Evolutionary conservation across 2,113 vertebrate genomes (phyloP), one percentile per base, ranked within the genome.

Genomic region (Acanthochromis polyacanthus): DNA sequence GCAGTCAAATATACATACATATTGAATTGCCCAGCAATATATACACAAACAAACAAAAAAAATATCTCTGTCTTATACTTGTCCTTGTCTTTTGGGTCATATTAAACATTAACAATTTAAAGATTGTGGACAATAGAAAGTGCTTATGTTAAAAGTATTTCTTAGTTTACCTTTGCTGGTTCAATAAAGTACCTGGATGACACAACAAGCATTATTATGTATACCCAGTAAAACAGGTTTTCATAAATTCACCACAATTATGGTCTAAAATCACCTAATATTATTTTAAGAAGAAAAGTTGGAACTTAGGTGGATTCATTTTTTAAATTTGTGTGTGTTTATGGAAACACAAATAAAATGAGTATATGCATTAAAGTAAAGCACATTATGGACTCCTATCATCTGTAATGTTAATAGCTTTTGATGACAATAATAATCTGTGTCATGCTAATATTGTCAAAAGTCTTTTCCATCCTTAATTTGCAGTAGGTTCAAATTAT

Each of bases 101-200:
- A 59, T 75, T 45, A 71, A n/a, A 80, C 14, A 15, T 12, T 4
- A 11, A 38, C 3, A 36, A 52, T 68, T 81, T 51, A 51, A 80
- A 67, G 51, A 74, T 0, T 20, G 16, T 67, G 50, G 16, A 78
- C 7, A 52, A 45, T 36, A 65, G 20, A 62, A 57, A 63, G 50
- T 79, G n/a, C 59, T 63, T 68, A 9, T 1, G 5, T 63, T 4
- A 46, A 2, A 73, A 58, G 59, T 67, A 23, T 57, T 16, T 68
- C 28, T 78, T 1, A 46, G 43, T 71, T 71, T 57, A 14, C 80
- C 48, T 48, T 65, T 62, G 10, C 36, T 53, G 4, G 25, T 67
- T 71, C 19, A 57, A 71, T 60, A 20, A 46, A 85, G 90, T 91
- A 90, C 90, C 87, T 88, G 71, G 51, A 78, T 46, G 32, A 82